Evolutionary conservation across 2,797 vertebrate genomes (phyloP).

Genomic region (Arnoldichthys spilopterus): DNA sequence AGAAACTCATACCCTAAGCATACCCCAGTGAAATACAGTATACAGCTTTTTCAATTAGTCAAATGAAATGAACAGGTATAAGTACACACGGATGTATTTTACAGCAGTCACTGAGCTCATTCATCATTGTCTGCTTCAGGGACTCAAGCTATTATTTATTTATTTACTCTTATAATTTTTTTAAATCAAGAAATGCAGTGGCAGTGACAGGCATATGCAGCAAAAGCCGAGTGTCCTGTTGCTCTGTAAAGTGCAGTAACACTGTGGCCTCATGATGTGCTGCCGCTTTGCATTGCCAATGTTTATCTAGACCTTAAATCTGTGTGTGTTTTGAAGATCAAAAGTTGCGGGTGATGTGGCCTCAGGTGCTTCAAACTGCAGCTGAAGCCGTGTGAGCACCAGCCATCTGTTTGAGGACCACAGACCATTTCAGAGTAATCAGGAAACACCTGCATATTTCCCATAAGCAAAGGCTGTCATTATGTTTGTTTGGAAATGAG

Average conservation of each 20-base stretch:
- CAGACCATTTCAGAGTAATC: conserved; percentile 34
- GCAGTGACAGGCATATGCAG: conserved; percentile 40
- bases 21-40: conserved; percentile 65
- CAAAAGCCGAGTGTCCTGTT: conserved; percentile 48
- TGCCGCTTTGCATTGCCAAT: conserved; percentile 27
- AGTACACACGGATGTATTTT: conserved; percentile 54
- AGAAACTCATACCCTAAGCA: conserved; percentile 61
- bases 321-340: conserved; percentile 45
- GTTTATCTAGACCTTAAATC: conserved; percentile 42
- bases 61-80: conserved; percentile 72
- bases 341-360: conserved; percentile 29
- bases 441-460: conserved; percentile 46
- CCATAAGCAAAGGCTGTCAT: conserved; percentile 20
- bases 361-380: conserved; percentile 41
- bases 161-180: neutral
- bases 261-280: neutral
- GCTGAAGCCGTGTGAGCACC: conserved; percentile 3
- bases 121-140: conserved; percentile 56
- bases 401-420: conserved; percentile 40
- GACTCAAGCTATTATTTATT: conserved; percentile 23
- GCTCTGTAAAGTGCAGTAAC: conserved; percentile 25
- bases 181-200: conserved; percentile 25
- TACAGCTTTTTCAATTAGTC: conserved; percentile 74
- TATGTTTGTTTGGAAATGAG: conserved; percentile 29
- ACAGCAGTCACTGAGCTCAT: conserved; percentile 31